Evolutionary conservation across 2,888 invertebrate species (phyloP).

Genomic region (Cataglyphis livida): DNA sequence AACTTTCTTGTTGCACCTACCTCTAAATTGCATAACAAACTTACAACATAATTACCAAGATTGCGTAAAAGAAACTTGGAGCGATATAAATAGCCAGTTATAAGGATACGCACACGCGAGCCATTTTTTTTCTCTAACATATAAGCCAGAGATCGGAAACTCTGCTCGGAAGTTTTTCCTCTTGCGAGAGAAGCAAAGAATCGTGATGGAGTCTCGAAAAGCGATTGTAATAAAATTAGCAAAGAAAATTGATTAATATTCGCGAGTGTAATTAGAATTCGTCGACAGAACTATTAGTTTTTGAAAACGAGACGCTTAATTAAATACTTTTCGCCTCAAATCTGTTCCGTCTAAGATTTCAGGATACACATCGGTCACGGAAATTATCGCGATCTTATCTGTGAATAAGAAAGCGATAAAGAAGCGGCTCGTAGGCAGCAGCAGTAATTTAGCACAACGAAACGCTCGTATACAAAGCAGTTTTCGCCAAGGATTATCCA

Average conservation of each 20-base stretch:
- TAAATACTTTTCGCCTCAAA: neutral
- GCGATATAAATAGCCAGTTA: slow-evolving; percentile 1
- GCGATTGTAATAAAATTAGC: neutral
- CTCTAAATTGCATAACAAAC: slow-evolving; percentile 40
- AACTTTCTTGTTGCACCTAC: slow-evolving; percentile 4
- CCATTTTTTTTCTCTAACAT: slow-evolving; percentile 4
- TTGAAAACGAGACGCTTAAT: neutral
- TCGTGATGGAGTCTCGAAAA: neutral
- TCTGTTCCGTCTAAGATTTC: neutral
- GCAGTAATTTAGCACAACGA: neutral
- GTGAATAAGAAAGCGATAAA: neutral
- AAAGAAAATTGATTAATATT: neutral
- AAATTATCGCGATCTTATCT: neutral
- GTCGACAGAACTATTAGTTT: neutral
- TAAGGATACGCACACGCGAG: neutral
- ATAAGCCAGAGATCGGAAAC: neutral
- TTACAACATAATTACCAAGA: slow-evolving; percentile 38
- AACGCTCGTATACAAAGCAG: slow-evolving; percentile 6
- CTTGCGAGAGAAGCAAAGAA: neutral
- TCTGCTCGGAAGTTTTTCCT: neutral
- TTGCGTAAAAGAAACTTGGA: slow-evolving; percentile 24
- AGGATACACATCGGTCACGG: neutral
- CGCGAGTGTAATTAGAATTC: neutral
- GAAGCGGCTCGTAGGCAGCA: neutral
- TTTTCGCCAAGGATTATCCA: neutral